These are phyloP conservation scores for Calyptomena viridis DNA, from an alignment of 2,113 vertebrate genomes.

Conservation along the genomic window DNA sequence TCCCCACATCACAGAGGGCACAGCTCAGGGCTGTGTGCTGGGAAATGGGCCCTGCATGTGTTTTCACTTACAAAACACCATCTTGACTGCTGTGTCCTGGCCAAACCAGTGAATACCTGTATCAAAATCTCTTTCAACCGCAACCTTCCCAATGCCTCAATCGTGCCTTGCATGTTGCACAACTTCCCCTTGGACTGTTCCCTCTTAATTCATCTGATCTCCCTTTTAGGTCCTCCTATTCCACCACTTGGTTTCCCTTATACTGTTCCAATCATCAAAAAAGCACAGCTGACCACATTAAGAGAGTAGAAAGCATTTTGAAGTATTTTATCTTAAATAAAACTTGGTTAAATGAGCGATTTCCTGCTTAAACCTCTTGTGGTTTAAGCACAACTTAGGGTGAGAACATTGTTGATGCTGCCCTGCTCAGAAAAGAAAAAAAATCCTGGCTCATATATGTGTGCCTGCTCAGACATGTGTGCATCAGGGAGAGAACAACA, in stretches of 20 bases:
- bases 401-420: background rate
- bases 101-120: background rate
- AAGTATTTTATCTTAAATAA: background rate
- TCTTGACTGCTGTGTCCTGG: background rate
- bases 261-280: background rate
- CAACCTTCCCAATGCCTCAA: background rate
- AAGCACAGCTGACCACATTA: background rate
- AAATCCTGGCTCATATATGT: background rate
- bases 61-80: background rate
- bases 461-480: background rate
- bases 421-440: background rate
- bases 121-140: background rate
- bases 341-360: background rate
- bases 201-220: background rate
- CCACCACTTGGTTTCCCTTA: background rate
- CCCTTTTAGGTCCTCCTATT: background rate
- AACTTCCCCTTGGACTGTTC: background rate
- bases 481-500: background rate
- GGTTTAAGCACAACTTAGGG: rapidly evolving
- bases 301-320: background rate
- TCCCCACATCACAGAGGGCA: background rate
- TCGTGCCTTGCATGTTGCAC: background rate
- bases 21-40: background rate
- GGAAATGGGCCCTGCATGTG: background rate
- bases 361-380: background rate